phyloP scores from a whole-genome alignment of 2,888 invertebrate species.

The Xanthostigma xanthostigma region DNA sequence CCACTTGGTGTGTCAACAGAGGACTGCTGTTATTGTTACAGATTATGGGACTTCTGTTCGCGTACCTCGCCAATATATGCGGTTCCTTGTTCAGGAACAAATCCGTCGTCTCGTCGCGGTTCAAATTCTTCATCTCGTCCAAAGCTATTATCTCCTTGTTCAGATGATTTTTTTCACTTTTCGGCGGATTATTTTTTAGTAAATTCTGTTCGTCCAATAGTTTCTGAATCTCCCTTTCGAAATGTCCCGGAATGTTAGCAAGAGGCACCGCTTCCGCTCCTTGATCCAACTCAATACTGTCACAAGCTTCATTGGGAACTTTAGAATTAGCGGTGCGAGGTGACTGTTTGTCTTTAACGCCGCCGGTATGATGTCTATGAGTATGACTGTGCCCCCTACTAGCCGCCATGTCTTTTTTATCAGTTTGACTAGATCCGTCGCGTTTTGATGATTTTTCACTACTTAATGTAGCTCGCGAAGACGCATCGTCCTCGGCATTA shows the following conservation, averaged over 20 bases:
- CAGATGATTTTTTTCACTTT: conserved; percentile 42
- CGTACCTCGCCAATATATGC: conserved; percentile 18
- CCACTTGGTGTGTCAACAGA: conserved; percentile 45
- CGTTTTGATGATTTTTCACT: conserved; percentile 41
- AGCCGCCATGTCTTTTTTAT: conserved; percentile 40
- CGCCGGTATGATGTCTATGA: conserved; percentile 34
- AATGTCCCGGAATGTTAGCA: conserved; percentile 37
- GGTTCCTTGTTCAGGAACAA: conserved; percentile 13
- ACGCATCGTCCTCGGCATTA: conserved; percentile 31
- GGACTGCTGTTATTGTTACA: conserved; percentile 43
- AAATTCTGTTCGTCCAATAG: conserved; percentile 57
- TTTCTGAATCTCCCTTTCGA: conserved; percentile 67
- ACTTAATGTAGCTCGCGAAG: conserved; percentile 35
- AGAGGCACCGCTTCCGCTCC: neutral
- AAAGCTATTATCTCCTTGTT: conserved; percentile 42
- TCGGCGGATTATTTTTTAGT: conserved; percentile 42
- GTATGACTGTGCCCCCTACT: conserved; percentile 19
- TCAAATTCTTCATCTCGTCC: conserved; percentile 24
- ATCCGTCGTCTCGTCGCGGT: conserved; percentile 14
- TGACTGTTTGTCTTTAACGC: conserved; percentile 28
- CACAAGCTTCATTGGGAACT: conserved; percentile 37
- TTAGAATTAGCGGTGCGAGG: conserved; percentile 28
- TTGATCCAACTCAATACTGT: conserved; percentile 26
- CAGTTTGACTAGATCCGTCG: conserved; percentile 50
- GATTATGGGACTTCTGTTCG: conserved; percentile 10